Conservation (phyloP, 2,113 vertebrate species). For the Thalassoma bifasciatum region DNA sequence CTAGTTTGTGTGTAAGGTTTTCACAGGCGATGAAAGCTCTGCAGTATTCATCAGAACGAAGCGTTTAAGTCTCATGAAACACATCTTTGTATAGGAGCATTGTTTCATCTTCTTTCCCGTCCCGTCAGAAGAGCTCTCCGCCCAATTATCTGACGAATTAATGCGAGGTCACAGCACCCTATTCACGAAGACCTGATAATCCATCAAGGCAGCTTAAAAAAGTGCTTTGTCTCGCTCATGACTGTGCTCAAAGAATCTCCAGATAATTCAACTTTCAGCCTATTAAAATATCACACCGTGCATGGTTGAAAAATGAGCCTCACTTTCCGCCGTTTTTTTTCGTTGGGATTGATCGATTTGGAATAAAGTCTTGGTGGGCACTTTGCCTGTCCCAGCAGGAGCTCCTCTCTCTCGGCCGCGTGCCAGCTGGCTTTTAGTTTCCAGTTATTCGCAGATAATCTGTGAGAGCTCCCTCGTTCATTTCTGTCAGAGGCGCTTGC, state of each 20-base stretch:
- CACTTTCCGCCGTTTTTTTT: not conserved
- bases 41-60: too few relatives aligned
- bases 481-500: constrained; percentile 12
- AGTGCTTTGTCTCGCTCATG: not conserved
- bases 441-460: not conserved
- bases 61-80: too few relatives aligned
- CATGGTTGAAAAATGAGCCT: not conserved
- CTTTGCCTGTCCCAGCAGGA: not conserved
- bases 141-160: not conserved
- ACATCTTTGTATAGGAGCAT: too few relatives aligned
- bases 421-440: not conserved
- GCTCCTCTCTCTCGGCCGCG: not conserved
- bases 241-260: not conserved
- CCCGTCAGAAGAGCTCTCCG: not conserved
- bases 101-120: too few relatives aligned
- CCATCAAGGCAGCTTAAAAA: not conserved
- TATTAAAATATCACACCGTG: not conserved
- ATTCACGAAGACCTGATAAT: not conserved
- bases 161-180: not conserved
- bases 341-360: constrained; percentile 10
- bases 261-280: not conserved
- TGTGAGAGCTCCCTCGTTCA: not conserved
- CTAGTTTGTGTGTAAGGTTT: too few relatives aligned
- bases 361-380: not conserved
- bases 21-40: too few relatives aligned